A percentile compares a stretch with the other conserved stretches of the same genome.
These are phyloP conservation scores for Egretta garzetta DNA, from an alignment of 2,113 vertebrate species.

Conservation along the genomic window DNA sequence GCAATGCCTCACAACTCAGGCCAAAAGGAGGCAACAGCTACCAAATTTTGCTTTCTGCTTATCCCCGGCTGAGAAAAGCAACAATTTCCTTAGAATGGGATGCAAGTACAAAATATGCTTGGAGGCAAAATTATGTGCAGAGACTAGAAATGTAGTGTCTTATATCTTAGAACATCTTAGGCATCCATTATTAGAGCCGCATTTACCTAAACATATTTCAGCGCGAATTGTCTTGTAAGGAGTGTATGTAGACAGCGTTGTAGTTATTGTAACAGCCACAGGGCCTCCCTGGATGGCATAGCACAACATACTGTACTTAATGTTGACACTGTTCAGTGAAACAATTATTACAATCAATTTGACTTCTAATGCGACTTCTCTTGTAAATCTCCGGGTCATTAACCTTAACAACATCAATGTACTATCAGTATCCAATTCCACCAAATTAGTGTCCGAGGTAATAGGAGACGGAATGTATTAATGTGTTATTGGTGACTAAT, in stretches of 20 bases:
- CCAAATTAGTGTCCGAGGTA: slow-evolving; percentile 80
- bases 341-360: slow-evolving; percentile 85
- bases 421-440: slow-evolving; percentile 79
- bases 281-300: slow-evolving; percentile 22
- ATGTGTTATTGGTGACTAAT: slow-evolving; percentile 77
- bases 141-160: background rate
- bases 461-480: slow-evolving; percentile 80
- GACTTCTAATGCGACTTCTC: slow-evolving; percentile 82
- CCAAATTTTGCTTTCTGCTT: slow-evolving; percentile 1
- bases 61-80: background rate
- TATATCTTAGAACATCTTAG: background rate
- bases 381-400: slow-evolving; percentile 84
- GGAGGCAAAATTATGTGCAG: background rate
- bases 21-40: slow-evolving; percentile 37
- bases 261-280: background rate
- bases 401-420: slow-evolving; percentile 82
- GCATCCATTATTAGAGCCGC: background rate
- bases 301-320: slow-evolving; percentile 73
- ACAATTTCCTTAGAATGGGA: background rate
- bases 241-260: background rate
- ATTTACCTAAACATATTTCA: slow-evolving; percentile 7
- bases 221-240: background rate
- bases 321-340: slow-evolving; percentile 76
- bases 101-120: background rate
- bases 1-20: background rate